Percentiles rank a stretch among this genome's conserved stretches.
Evolutionary conservation across 2,797 vertebrate species (phyloP).

Genomic region (Smutsia temminckii): DNA sequence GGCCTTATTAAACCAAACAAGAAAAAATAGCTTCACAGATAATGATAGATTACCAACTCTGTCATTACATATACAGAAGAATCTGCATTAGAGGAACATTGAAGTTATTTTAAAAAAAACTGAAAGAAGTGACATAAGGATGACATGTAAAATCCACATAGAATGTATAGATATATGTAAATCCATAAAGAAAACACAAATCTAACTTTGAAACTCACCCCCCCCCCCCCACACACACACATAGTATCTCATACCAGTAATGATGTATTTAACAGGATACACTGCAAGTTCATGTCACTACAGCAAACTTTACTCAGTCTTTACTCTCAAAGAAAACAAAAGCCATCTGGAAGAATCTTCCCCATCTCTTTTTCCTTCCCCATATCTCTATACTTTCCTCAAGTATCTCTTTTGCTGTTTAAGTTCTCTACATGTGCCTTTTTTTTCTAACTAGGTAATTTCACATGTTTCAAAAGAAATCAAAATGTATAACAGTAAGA

Average conservation of each 20-base stretch:
- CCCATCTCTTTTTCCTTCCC: not conserved
- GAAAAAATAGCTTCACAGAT: slow-evolving; percentile 41
- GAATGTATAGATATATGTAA: too few species aligned
- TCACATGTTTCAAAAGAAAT: not conserved
- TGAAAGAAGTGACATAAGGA: slow-evolving; percentile 13
- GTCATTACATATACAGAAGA: slow-evolving; percentile 48
- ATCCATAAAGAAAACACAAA: not conserved
- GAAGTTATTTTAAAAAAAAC: slow-evolving; percentile 1
- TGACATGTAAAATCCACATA: not conserved
- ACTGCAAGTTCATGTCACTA: not conserved
- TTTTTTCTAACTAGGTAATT: not conserved
- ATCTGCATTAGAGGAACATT: not conserved
- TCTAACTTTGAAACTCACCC: not conserved
- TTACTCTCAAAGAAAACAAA: not conserved
- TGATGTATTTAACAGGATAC: not conserved
- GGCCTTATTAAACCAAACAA: slow-evolving; percentile 48
- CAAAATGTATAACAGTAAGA: not conserved
- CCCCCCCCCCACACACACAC: too few species aligned
- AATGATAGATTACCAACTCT: slow-evolving; percentile 59
- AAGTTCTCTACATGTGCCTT: not conserved
- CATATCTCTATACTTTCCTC: not conserved
- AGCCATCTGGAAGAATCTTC: not conserved
- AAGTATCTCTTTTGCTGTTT: not conserved
- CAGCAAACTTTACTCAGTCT: not conserved
- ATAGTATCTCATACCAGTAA: not conserved